Conservation (phyloP, 2,797 vertebrate species). For the Artibeus lituratus region DNA sequence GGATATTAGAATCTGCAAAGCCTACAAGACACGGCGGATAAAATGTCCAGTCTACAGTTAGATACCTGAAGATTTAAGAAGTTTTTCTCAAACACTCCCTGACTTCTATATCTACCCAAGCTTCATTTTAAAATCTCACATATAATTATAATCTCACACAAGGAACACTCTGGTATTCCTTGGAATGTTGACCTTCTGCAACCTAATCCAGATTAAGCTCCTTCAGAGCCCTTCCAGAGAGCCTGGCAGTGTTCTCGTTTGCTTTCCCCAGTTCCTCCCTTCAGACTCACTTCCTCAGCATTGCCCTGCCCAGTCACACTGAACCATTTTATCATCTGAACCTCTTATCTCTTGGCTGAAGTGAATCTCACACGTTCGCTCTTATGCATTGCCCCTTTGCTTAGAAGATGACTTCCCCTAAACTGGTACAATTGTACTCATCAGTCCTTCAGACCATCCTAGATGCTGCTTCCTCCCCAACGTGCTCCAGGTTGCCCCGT, state of each 20-base stretch:
- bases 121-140: not conserved
- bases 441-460: not conserved
- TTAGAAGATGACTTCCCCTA: not conserved
- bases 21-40: not conserved
- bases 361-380: not conserved
- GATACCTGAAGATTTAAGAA: not conserved
- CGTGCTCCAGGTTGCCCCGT: not conserved
- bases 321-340: not conserved
- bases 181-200: not conserved
- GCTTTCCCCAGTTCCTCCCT: not conserved
- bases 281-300: not conserved
- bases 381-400: not conserved
- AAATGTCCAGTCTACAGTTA: not conserved
- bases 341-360: not conserved
- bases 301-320: not conserved
- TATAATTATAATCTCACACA: not conserved
- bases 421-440: not conserved
- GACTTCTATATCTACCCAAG: not conserved
- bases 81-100: not conserved
- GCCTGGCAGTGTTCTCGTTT: not conserved
- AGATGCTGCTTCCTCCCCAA: not conserved
- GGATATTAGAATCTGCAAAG: not conserved
- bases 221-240: not conserved
- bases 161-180: not conserved
- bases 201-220: not conserved